Evolutionary conservation across 2,113 vertebrate genomes (phyloP).

Genomic region (Petroica traversi): DNA sequence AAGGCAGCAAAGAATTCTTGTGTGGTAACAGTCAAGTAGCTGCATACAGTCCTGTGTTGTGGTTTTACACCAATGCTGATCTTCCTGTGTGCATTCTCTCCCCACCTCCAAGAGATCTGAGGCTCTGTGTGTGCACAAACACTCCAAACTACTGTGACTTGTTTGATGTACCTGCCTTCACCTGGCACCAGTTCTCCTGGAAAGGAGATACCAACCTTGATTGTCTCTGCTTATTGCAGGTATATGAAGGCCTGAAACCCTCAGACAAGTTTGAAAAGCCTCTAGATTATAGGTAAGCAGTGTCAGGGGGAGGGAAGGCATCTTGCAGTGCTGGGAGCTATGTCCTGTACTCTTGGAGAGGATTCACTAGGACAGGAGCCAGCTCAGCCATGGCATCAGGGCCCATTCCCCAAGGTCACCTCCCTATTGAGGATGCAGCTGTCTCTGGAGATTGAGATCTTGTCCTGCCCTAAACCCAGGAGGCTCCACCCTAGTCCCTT

Average conservation of each 20-base stretch:
- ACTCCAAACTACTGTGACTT: not conserved
- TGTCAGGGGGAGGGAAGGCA: not conserved
- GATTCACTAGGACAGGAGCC: not conserved
- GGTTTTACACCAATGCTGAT: not conserved
- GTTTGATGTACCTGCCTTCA: not conserved
- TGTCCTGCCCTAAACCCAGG: not conserved
- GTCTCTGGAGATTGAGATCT: not conserved
- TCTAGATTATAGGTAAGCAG: constrained; percentile 88
- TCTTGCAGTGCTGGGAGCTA: not conserved
- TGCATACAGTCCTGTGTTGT: not conserved
- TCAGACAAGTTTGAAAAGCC: constrained; percentile 96
- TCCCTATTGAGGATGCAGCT: not conserved
- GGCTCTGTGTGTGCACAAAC: not conserved
- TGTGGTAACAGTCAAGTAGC: not conserved
- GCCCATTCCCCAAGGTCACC: not conserved
- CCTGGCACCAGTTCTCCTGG: not conserved
- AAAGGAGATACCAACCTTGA: not conserved
- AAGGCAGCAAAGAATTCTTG: not conserved
- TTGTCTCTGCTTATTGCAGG: constrained; percentile 72
- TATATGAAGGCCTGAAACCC: constrained; percentile 96
- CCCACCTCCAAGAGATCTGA: not conserved
- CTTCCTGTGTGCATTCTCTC: not conserved
- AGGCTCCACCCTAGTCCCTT: not conserved
- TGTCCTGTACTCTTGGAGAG: not conserved
- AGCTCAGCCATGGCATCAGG: not conserved